phyloP scores from a whole-genome alignment of 1,140 invertebrate species.

The Tetramorium simillimum region DNA sequence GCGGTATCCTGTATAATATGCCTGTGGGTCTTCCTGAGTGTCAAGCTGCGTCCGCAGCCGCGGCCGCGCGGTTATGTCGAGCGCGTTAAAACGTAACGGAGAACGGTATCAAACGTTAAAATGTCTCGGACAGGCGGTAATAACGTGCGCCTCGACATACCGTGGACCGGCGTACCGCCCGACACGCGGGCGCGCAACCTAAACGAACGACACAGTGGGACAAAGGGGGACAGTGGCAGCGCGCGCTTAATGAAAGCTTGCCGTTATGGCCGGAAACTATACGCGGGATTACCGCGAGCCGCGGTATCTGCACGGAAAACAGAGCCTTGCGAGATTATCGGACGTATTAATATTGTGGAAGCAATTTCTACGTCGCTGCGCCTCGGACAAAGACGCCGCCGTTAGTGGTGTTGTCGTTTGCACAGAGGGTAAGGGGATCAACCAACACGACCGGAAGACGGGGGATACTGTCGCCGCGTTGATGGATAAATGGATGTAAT shows the following conservation, averaged over 20 bases:
- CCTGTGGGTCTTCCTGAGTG: not conserved
- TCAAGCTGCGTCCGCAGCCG: constrained; percentile 10
- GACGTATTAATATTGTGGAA: constrained; percentile 60
- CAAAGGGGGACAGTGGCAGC: constrained; percentile 53
- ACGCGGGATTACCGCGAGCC: constrained; percentile 50
- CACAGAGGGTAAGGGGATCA: constrained; percentile 60
- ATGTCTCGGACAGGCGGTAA: constrained; percentile 73
- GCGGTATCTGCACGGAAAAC: constrained; percentile 55
- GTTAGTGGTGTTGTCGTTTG: constrained; percentile 48
- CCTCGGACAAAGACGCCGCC: constrained; percentile 58
- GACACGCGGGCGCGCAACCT: constrained; percentile 32
- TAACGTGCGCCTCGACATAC: constrained; percentile 61
- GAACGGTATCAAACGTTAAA: constrained; percentile 47
- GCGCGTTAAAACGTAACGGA: constrained; percentile 44
- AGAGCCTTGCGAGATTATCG: constrained; percentile 60
- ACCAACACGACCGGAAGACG: constrained; percentile 55
- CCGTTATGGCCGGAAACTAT: constrained; percentile 54
- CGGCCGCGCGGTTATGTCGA: constrained; percentile 16
- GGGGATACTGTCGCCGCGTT: constrained; percentile 44
- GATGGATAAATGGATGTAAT: constrained; percentile 59
- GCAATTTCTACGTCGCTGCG: constrained; percentile 54
- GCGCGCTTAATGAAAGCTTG: constrained; percentile 71
- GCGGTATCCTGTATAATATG: not conserved
- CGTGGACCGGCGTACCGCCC: constrained; percentile 11
- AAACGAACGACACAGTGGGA: constrained; percentile 15